These are phyloP conservation scores for Onychostruthus taczanowskii DNA, from an alignment of 2,113 vertebrate species.

Conservation along the genomic window DNA sequence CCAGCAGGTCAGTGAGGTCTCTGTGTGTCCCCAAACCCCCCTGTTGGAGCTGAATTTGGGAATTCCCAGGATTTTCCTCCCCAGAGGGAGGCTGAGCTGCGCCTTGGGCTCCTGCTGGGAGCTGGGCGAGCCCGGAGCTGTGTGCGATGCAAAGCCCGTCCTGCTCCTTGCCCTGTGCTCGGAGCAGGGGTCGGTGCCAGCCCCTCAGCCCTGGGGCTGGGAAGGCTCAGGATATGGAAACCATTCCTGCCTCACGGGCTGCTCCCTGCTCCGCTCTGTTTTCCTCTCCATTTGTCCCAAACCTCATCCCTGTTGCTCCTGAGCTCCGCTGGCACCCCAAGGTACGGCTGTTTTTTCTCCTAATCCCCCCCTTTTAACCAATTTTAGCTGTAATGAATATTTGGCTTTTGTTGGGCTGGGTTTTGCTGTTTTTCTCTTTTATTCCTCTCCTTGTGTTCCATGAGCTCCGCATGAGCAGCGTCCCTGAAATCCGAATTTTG, in stretches of 20 bases:
- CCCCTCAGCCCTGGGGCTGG: neutral
- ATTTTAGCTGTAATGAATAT: neutral
- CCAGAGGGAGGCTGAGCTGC: neutral
- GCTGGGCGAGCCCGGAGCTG: neutral
- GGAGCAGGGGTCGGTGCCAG: neutral
- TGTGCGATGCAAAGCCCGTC: neutral
- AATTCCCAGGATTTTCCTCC: neutral
- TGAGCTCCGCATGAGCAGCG: neutral
- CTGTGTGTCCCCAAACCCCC: neutral
- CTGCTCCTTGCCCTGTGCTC: neutral
- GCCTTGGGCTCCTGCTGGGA: neutral
- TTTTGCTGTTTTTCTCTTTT: neutral
- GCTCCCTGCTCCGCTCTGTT: neutral
- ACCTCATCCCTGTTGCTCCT: neutral
- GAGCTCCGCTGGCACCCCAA: neutral
- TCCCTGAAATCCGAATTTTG: neutral
- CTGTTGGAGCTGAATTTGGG: neutral
- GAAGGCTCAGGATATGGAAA: neutral
- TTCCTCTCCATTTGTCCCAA: neutral
- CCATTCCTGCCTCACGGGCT: neutral
- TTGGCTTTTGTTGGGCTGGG: neutral
- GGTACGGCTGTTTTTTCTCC: neutral
- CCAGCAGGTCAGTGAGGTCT: neutral
- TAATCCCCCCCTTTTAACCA: neutral
- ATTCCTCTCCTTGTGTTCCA: neutral